phyloP scores from a whole-genome alignment of 1,140 invertebrate genomes.

The Pemphigus obesinymphae region DNA sequence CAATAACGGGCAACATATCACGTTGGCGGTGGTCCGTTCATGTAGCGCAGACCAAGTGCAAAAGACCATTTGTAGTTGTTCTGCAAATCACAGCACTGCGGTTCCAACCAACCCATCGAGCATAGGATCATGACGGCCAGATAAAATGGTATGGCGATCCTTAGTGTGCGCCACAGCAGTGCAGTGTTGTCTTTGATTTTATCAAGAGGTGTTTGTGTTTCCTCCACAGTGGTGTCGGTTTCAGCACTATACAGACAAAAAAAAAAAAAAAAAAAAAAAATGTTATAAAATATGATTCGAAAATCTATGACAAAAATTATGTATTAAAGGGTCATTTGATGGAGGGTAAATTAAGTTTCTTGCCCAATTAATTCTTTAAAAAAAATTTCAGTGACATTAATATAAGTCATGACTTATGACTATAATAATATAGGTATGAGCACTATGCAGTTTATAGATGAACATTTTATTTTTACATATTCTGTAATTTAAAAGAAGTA shows the following conservation, averaged over 20 bases:
- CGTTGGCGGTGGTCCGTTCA: constrained; percentile 77
- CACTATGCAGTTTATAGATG: too few species aligned
- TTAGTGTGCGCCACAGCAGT: constrained; percentile 72
- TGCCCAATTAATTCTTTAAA: too few species aligned
- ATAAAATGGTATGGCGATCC: constrained; percentile 74
- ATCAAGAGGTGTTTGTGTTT: neutral
- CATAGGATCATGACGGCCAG: constrained; percentile 75
- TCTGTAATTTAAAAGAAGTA: too few species aligned
- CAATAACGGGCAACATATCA: constrained; percentile 52
- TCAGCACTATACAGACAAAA: constrained; percentile 1
- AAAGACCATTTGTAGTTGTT: constrained; percentile 77
- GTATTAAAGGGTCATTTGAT: too few species aligned
- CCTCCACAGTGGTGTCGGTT: neutral
- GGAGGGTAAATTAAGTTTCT: too few species aligned
- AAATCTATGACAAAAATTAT: too few species aligned
- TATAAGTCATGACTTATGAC: too few species aligned
- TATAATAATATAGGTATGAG: too few species aligned
- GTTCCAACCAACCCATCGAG: constrained; percentile 74
- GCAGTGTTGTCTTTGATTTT: constrained; percentile 52
- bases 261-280: too few species aligned
- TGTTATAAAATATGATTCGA: too few species aligned
- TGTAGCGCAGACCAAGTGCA: constrained; percentile 76
- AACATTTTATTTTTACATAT: too few species aligned
- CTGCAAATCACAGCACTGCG: constrained; percentile 75
- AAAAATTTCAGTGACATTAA: too few species aligned